These are phyloP conservation scores for Pteromalus puparum DNA, from an alignment of 1,140 invertebrate genomes.

Conservation along the genomic window DNA sequence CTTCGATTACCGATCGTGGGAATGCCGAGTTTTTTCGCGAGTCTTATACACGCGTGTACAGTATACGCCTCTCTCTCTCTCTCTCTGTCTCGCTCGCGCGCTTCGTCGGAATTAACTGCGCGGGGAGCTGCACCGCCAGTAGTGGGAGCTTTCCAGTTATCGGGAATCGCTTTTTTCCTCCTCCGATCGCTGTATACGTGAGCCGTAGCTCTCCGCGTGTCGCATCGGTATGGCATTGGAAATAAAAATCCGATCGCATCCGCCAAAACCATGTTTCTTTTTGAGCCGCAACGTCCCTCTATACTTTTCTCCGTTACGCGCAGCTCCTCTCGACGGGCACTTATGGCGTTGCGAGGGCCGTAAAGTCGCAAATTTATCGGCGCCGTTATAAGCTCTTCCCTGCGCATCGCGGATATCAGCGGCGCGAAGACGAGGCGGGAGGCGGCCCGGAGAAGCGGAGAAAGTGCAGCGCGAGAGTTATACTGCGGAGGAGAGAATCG, in stretches of 20 bases:
- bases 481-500: too few species aligned
- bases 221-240: background rate
- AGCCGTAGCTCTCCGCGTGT: background rate
- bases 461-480: background rate
- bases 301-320: too few species aligned
- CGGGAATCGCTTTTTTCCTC: conserved; percentile 39
- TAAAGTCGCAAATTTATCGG: conserved; percentile 36
- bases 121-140: too few species aligned
- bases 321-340: background rate
- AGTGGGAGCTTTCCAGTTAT: background rate
- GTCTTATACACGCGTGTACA: background rate
- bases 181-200: background rate
- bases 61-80: background rate
- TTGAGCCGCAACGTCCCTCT: too few species aligned
- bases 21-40: conserved; percentile 60
- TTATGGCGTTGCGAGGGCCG: background rate
- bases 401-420: background rate
- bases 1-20: conserved; percentile 64
- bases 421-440: too few species aligned
- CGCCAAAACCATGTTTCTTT: too few species aligned
- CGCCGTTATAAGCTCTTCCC: background rate
- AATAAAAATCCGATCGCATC: too few species aligned
- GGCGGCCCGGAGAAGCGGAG: background rate
- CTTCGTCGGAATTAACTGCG: background rate
- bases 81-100: too few species aligned